Conservation (phyloP, 2,888 invertebrate genomes). For the Drosophila mercatorum region DNA sequence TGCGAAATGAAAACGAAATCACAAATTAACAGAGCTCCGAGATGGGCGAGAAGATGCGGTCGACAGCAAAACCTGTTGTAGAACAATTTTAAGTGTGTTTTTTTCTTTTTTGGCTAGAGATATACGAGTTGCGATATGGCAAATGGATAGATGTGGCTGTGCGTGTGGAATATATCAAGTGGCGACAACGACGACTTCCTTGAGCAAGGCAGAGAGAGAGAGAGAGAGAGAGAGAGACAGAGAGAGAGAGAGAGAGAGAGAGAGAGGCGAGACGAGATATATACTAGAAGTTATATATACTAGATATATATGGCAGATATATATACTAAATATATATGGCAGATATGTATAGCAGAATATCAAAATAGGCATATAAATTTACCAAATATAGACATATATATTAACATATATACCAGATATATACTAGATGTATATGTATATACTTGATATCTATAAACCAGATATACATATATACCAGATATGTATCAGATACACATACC, state of each 20-base stretch:
- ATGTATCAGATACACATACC: no score
- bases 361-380: no score
- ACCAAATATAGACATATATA: neutral
- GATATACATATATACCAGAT: no score
- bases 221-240: no score
- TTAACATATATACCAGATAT: neutral
- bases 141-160: neutral
- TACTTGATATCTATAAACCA: no score
- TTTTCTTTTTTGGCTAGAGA: slow-evolving; percentile 9
- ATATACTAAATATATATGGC: no score
- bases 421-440: neutral
- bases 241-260: no score
- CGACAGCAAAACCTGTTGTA: slow-evolving; percentile 37
- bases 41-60: slow-evolving; percentile 13
- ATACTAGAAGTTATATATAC: no score
- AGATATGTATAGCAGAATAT: no score
- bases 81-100: neutral
- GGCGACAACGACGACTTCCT: slow-evolving; percentile 21
- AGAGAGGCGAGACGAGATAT: no score
- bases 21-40: slow-evolving; percentile 2
- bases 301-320: no score
- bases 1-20: slow-evolving; percentile 41
- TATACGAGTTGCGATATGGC: slow-evolving; percentile 4
- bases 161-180: slow-evolving; percentile 4
- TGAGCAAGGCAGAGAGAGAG: neutral